Base-by-base conservation (phyloP, 1,140 invertebrate species). In the Bathynomus jamesi region DNA sequence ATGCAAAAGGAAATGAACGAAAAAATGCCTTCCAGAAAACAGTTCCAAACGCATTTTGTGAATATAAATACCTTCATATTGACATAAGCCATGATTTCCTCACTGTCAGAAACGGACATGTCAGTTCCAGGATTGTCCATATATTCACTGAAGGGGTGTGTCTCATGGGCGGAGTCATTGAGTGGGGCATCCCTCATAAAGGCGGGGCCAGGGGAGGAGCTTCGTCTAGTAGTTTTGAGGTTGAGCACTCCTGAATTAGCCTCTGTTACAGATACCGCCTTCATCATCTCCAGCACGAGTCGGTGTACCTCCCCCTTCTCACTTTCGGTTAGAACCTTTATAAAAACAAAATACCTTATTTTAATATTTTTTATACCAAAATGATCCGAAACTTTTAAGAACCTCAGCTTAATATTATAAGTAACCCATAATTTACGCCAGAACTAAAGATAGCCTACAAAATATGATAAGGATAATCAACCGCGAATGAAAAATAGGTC, bases 221-320 rank as follows among this genome's bases (percentile, higher is more conserved):
- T 64, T 28, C 69, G 30, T 29, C 65, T 67, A 7, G 66, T 72
- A 10, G 72, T 77, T 66, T 74, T 77, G n/a, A 77, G 64, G 67
- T 77, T 77, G 62, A 77, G 70, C 7, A 77, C 76, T 27, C 76
- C 72, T 1, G 72, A 66, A 65, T 77, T 77, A 31, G 76, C 76
- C 40, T 77, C 76, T 31, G 76, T 77, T 28, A 77, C 75, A 2
- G 76, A 68, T 30, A 77, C 76, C 13, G 72, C 70, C 64, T 77
- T 77, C 76, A 77, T 77, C 76, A 77, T 77, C 66, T 77, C 76
- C 63, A 77, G 70, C 10, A 77, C 76, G 46, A 74, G 76, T 21
- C 76, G 69, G 64, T 77, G 76, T 17, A 77, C 76, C 67, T 77
- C 76, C 3, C 60, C 61, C 67, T 77, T 77, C 67, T 77, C 76